These are phyloP conservation scores for Anser cygnoides DNA, from an alignment of 2,113 vertebrate genomes.

Conservation along the genomic window DNA sequence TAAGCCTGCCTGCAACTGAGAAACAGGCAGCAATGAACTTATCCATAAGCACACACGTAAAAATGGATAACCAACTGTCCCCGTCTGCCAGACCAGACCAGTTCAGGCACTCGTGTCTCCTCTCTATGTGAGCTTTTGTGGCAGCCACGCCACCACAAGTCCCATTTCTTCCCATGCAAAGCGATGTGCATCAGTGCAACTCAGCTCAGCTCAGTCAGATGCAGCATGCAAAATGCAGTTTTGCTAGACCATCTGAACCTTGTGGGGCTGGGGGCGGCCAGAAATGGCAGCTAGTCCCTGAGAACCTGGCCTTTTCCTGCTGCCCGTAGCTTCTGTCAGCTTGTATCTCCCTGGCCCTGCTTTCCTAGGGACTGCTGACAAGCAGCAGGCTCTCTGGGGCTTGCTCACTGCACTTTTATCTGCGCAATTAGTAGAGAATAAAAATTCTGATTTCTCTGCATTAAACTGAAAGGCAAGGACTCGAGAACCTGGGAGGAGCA, in stretches of 20 bases:
- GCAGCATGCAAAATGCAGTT: neutral
- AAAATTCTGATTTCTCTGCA: neutral
- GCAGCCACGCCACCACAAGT: neutral
- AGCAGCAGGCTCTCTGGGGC: neutral
- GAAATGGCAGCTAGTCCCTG: neutral
- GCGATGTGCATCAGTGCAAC: neutral
- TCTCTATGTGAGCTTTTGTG: neutral
- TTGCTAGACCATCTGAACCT: neutral
- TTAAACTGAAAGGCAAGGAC: neutral
- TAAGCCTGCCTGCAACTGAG: neutral
- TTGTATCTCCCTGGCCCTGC: neutral
- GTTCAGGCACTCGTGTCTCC: neutral
- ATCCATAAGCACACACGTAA: rapidly evolving
- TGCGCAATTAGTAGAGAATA: neutral
- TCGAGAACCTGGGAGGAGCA: neutral
- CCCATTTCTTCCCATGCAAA: neutral
- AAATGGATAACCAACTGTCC: neutral
- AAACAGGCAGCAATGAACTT: neutral
- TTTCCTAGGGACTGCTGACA: neutral
- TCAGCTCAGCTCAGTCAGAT: neutral
- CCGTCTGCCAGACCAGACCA: neutral
- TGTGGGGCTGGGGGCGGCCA: neutral
- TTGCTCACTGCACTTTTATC: neutral
- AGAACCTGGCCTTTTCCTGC: neutral
- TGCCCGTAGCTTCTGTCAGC: neutral